phyloP scores from a whole-genome alignment of 37 sponge, comb jelly and placozoan genomes.

The Beroe ovata region DNA sequence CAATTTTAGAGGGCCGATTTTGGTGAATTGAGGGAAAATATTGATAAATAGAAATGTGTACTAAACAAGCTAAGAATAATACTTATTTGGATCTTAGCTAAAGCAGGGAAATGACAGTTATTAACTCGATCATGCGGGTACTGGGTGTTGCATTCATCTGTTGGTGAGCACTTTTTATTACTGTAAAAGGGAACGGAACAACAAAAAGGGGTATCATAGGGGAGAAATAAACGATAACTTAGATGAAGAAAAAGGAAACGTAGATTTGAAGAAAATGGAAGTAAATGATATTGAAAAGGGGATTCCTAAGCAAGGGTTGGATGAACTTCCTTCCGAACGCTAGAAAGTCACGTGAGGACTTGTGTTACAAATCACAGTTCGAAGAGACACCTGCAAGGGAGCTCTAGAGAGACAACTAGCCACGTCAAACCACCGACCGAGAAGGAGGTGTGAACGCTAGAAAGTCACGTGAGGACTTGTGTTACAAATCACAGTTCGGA shows the following conservation, averaged over 20 bases:
- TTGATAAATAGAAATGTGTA: background rate
- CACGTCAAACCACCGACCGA: no score
- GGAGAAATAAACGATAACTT: background rate
- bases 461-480: no score
- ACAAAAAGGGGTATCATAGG: background rate
- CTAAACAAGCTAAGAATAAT: background rate
- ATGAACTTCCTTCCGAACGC: no score
- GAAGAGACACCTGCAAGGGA: background rate
- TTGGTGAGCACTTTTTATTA: background rate
- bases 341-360: no score
- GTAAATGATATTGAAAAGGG: no score
- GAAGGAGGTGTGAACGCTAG: background rate
- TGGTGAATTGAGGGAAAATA: background rate
- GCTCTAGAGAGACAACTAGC: no score
- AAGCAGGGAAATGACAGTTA: background rate
- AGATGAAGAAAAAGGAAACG: background rate
- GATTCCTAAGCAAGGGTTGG: background rate
- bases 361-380: no score
- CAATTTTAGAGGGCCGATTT: background rate
- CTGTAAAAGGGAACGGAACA: background rate
- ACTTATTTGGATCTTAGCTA: background rate
- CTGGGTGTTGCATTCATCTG: background rate
- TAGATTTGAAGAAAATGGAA: background rate
- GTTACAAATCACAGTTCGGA: no score
- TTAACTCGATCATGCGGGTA: background rate